Percentiles rank a stretch among this genome's conserved stretches.
Evolutionary conservation across 1,140 invertebrate genomes (phyloP).

Genomic region (Plutomurus gul): DNA sequence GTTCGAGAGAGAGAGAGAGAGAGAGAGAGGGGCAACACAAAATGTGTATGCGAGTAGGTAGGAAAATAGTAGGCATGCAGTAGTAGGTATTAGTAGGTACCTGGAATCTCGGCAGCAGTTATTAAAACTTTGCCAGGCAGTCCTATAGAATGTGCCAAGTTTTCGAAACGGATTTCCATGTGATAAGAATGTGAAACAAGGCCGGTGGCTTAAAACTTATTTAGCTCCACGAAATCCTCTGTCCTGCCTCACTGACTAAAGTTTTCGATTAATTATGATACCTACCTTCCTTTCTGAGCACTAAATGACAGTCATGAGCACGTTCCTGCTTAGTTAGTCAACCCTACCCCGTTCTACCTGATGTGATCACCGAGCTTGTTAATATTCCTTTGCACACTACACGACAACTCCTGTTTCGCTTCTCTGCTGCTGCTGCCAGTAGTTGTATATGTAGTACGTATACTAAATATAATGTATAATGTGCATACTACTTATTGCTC

Average conservation of each 20-base stretch:
- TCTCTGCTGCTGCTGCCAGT: too few relatives aligned
- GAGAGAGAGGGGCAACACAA: too few relatives aligned
- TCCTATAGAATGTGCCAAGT: conserved; percentile 31
- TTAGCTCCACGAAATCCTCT: conserved; percentile 15
- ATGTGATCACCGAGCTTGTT: conserved; percentile 28
- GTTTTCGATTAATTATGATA: conserved; percentile 36
- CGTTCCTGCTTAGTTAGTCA: conserved; percentile 8
- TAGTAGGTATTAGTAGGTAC: neutral
- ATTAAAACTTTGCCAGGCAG: conserved; percentile 31
- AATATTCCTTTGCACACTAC: conserved; percentile 7
- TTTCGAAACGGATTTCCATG: conserved; percentile 27
- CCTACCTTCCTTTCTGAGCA: conserved; percentile 17
- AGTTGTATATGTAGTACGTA: too few relatives aligned
- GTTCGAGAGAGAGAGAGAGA: too few relatives aligned
- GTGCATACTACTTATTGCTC: too few relatives aligned
- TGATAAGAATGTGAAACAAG: conserved; percentile 36
- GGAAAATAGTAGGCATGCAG: neutral
- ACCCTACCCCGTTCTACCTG: conserved; percentile 16
- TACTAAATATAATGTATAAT: too few relatives aligned
- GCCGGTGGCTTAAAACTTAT: conserved; percentile 1
- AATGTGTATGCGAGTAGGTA: neutral
- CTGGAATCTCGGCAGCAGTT: conserved; percentile 32
- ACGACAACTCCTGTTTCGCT: neutral
- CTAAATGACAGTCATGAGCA: conserved; percentile 25
- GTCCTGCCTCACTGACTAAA: conserved; percentile 26